Conservation (phyloP, 1,140 invertebrate species). For the Chironomus striatipennis region DNA sequence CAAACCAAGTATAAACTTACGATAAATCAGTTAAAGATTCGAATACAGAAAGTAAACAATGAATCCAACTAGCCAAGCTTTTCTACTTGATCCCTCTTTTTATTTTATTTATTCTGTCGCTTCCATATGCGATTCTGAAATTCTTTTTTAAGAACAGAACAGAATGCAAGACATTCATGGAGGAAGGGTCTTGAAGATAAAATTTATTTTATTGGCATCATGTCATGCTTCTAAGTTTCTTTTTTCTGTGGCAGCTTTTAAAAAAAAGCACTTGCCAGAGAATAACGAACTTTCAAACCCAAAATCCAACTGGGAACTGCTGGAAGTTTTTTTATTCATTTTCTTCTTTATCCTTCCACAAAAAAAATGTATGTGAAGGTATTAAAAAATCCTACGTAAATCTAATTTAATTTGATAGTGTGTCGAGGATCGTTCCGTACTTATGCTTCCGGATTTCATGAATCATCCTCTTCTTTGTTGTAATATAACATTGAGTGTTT, state of each 20-base stretch:
- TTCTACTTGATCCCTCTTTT: too few relatives aligned
- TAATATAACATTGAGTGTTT: background rate
- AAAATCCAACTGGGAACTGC: too few relatives aligned
- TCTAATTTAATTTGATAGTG: conserved; percentile 15
- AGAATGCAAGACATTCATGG: background rate
- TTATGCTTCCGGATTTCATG: background rate
- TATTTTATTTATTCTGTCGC: too few relatives aligned
- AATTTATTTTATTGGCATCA: conserved; percentile 9
- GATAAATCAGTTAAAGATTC: too few relatives aligned
- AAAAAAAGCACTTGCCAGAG: background rate
- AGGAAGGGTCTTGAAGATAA: background rate
- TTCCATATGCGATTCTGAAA: too few relatives aligned
- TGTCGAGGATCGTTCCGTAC: background rate
- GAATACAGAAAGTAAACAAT: too few relatives aligned
- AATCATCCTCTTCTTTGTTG: background rate
- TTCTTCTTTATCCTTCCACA: background rate
- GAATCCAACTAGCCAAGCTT: too few relatives aligned
- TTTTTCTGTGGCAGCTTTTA: background rate
- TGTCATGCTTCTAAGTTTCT: conserved; percentile 4
- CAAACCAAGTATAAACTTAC: too few relatives aligned
- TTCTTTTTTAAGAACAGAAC: too few relatives aligned
- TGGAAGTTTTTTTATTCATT: too few relatives aligned
- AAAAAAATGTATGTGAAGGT: background rate
- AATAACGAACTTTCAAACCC: background rate
- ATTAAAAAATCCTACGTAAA: background rate